Evolutionary conservation across 2,797 vertebrate species (phyloP).

Genomic region (Phataginus tetradactyla): DNA sequence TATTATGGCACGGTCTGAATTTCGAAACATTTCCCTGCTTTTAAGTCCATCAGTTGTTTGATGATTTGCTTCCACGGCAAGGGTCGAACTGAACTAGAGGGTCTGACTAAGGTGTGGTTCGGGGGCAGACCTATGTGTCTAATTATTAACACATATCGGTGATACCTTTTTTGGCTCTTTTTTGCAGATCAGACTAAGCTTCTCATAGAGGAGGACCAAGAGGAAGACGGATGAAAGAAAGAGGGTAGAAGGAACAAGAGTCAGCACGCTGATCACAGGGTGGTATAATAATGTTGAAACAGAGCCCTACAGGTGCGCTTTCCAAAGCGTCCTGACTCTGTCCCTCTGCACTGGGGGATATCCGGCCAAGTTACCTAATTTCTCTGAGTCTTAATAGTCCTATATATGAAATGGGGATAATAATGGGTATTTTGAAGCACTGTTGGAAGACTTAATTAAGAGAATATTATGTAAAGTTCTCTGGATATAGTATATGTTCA

Average conservation of each 20-base stretch:
- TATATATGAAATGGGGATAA: neutral
- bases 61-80: neutral
- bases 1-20: neutral
- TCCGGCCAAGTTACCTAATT: neutral
- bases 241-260: neutral
- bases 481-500: neutral
- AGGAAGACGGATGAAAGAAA: neutral
- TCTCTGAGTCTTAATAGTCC: neutral
- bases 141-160: neutral
- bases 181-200: neutral
- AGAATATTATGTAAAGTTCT: neutral
- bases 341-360: neutral
- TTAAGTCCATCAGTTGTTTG: neutral
- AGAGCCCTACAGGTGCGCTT: neutral
- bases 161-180: neutral
- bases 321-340: neutral
- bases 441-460: neutral
- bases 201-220: neutral
- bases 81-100: neutral
- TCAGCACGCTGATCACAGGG: neutral
- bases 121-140: neutral
- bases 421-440: neutral
- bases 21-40: conserved; percentile 5
- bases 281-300: neutral
- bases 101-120: neutral